phyloP scores from a whole-genome alignment of 2,888 invertebrate species.

The Sinohyriopsis cumingii region DNA sequence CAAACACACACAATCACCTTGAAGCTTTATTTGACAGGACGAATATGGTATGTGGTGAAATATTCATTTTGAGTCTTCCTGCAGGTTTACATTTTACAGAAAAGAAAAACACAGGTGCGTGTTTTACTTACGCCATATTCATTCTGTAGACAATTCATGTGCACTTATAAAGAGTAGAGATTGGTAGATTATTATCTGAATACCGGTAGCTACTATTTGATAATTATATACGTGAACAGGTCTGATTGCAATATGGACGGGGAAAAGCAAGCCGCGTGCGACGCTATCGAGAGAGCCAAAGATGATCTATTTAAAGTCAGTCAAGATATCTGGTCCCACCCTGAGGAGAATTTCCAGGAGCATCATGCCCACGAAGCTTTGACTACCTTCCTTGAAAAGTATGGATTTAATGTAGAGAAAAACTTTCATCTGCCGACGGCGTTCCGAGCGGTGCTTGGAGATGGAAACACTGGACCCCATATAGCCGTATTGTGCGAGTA shows the following conservation, averaged over 20 bases:
- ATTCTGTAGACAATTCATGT: too few relatives aligned
- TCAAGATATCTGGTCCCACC: constrained; percentile 63
- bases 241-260: constrained; percentile 6
- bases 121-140: too few relatives aligned
- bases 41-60: too few relatives aligned
- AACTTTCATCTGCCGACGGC: constrained; percentile 54
- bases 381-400: constrained; percentile 52
- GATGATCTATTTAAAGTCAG: constrained; percentile 52
- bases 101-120: too few relatives aligned
- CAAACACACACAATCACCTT: too few relatives aligned
- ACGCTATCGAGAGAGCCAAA: constrained; percentile 21
- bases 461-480: background rate
- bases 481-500: constrained; percentile 64
- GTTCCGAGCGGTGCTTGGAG: constrained; percentile 44
- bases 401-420: constrained; percentile 56
- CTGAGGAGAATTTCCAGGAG: constrained; percentile 63
- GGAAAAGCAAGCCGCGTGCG: constrained; percentile 19
- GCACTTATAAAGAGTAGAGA: too few relatives aligned
- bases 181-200: too few relatives aligned
- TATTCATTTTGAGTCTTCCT: too few relatives aligned
- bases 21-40: too few relatives aligned
- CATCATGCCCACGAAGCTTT: constrained; percentile 46
- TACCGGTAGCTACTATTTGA: too few relatives aligned
- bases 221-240: too few relatives aligned
- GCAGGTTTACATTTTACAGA: too few relatives aligned